Percentiles rank a stretch among this genome's conserved stretches.
Conservation (phyloP, 1,140 invertebrate species). For the Drosophila albomicans region DNA sequence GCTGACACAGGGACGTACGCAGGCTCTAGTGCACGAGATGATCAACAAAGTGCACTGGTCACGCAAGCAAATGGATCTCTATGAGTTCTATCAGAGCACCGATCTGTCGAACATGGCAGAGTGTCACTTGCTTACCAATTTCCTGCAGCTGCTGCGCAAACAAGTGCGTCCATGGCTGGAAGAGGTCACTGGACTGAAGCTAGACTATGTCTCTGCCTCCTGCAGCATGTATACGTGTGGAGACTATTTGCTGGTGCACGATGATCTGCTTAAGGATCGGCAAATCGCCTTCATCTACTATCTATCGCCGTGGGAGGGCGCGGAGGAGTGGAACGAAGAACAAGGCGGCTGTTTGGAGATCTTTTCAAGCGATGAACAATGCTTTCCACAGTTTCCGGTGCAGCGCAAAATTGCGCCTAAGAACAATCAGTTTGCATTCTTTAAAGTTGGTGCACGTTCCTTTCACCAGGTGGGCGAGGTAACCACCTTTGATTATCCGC, state of each 20-base stretch:
- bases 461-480: constrained; percentile 89
- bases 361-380: constrained; percentile 86
- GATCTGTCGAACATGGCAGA: constrained; percentile 87
- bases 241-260: constrained; percentile 90
- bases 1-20: constrained; percentile 40
- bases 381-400: constrained; percentile 86
- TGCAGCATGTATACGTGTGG: constrained; percentile 90
- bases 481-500: constrained; percentile 86
- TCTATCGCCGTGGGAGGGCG: constrained; percentile 86
- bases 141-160: constrained; percentile 73
- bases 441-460: constrained; percentile 87
- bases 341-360: constrained; percentile 90
- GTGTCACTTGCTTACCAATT: constrained; percentile 79
- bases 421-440: constrained; percentile 91
- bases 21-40: constrained; percentile 71
- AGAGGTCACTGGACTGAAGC: constrained; percentile 86
- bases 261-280: constrained; percentile 89
- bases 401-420: constrained; percentile 87
- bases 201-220: constrained; percentile 89
- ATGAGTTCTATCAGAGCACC: constrained; percentile 89
- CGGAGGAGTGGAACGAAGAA: constrained; percentile 86
- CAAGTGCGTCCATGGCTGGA: constrained; percentile 85
- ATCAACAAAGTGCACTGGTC: constrained; percentile 87
- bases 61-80: constrained; percentile 89
- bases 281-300: constrained; percentile 91